A percentile compares a stretch with the other conserved stretches of the same genome.
phyloP scores from a whole-genome alignment of 2,113 vertebrate genomes.

The Carettochelys insculpta region DNA sequence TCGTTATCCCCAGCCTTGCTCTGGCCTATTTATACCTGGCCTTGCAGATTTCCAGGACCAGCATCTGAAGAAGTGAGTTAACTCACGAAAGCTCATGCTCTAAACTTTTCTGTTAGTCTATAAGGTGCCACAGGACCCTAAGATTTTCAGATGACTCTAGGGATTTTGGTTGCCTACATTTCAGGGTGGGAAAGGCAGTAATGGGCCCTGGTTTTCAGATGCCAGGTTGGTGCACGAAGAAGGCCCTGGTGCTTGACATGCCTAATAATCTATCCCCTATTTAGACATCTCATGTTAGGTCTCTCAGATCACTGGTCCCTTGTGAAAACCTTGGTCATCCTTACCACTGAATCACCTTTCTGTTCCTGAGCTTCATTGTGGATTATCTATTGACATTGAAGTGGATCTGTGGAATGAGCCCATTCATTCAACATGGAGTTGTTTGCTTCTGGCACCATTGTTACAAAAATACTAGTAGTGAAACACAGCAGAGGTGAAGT shows the following conservation, averaged over 20 bases:
- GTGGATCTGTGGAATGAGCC: neutral
- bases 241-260: neutral
- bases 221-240: neutral
- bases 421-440: neutral
- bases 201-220: neutral
- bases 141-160: no score
- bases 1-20: no score
- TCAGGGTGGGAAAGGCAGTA: neutral
- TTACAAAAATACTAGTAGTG: neutral
- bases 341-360: neutral
- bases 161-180: neutral
- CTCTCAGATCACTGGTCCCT: neutral
- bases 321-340: neutral
- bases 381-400: neutral
- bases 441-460: neutral
- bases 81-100: no score
- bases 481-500: neutral
- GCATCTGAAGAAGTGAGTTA: no score
- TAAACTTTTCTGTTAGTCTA: no score
- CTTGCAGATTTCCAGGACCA: no score
- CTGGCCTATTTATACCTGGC: no score
- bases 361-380: neutral
- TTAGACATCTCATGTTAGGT: neutral
- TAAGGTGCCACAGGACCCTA: no score
- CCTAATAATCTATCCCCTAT: neutral